Conservation (phyloP, 1,140 invertebrate genomes). For the Periplaneta americana region DNA sequence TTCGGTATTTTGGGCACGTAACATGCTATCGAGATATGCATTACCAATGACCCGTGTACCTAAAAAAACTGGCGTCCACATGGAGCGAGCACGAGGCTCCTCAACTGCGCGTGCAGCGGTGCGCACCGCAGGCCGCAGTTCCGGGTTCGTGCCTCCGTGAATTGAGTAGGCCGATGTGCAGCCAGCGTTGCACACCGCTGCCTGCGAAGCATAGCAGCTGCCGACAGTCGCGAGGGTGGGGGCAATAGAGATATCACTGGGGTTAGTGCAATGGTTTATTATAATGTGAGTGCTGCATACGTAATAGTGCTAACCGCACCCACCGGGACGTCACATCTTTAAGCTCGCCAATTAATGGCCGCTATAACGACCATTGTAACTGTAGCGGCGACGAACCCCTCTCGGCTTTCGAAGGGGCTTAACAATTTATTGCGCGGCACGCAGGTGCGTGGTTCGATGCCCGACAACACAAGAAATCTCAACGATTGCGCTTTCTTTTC, state of each 20-base stretch:
- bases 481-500: too few relatives aligned
- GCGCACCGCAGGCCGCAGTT: background rate
- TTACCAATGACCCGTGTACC: background rate
- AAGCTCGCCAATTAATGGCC: background rate
- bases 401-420: too few relatives aligned
- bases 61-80: background rate
- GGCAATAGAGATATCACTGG: background rate
- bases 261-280: background rate
- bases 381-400: too few relatives aligned
- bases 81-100: background rate
- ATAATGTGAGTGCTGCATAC: background rate
- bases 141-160: background rate
- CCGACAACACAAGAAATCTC: too few relatives aligned
- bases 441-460: too few relatives aligned
- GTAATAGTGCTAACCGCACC: background rate
- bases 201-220: background rate
- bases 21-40: background rate
- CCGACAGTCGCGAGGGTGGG: background rate
- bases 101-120: background rate
- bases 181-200: background rate
- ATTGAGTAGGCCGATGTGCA: background rate
- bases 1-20: background rate
- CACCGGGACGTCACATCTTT: background rate
- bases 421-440: too few relatives aligned
- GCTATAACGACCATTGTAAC: background rate